phyloP scores from a whole-genome alignment of 2,888 invertebrate species.

The Acronicta psi region DNA sequence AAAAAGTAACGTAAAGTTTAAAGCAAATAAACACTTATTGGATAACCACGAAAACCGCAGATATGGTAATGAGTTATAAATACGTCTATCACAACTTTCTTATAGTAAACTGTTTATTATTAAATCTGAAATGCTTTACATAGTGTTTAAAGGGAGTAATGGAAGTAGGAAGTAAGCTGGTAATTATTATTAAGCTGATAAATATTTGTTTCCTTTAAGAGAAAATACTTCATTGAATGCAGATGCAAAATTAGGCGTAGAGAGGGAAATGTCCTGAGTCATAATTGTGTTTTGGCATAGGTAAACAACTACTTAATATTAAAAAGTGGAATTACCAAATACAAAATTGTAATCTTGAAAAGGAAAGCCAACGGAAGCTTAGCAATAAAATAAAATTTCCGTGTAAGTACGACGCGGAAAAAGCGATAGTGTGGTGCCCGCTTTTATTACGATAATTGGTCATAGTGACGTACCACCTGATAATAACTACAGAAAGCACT shows the following conservation, averaged over 20 bases:
- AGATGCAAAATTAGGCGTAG: no score
- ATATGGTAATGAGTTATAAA: conserved; percentile 10
- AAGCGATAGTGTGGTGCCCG: conserved; percentile 4
- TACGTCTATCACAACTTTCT: not conserved
- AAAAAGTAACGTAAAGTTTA: conserved; percentile 6
- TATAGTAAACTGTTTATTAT: no score
- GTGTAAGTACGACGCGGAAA: not conserved
- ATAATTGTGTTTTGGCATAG: no score
- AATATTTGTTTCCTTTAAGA: no score
- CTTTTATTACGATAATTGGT: conserved; percentile 5
- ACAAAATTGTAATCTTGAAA: not conserved
- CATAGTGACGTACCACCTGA: conserved; percentile 6
- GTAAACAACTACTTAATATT: no score
- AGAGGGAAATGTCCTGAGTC: no score
- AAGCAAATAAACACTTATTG: conserved; percentile 7
- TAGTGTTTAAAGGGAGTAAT: no score
- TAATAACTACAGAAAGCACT: conserved; percentile 7
- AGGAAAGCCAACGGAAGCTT: not conserved
- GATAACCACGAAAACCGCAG: conserved; percentile 2
- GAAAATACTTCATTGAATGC: no score
- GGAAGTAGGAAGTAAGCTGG: no score
- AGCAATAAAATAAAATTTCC: not conserved
- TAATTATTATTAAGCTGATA: no score
- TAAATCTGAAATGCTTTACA: no score
- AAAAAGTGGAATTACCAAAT: no score